These are phyloP conservation scores for Semotilus atromaculatus DNA, from an alignment of 2,797 vertebrate species.

Conservation along the genomic window DNA sequence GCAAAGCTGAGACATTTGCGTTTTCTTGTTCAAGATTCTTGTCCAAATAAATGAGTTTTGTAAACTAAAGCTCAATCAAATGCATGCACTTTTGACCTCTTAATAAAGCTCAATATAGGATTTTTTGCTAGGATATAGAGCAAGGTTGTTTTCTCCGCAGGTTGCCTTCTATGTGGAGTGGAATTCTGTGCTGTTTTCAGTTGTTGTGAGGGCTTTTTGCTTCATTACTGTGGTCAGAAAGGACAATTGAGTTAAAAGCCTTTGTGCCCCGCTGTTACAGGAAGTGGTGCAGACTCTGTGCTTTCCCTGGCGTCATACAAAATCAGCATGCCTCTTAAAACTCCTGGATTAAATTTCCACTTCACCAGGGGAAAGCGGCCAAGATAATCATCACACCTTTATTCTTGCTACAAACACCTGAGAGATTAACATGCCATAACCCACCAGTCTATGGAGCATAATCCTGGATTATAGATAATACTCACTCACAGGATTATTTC, in stretches of 20 bases:
- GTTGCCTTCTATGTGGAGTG: neutral
- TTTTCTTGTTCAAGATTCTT: neutral
- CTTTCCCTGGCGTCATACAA: conserved; percentile 20
- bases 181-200: conserved; percentile 2
- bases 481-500: conserved; percentile 19
- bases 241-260: conserved; percentile 46
- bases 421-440: conserved; percentile 35
- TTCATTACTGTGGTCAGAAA: conserved; percentile 37
- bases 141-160: neutral
- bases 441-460: conserved; percentile 19
- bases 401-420: conserved; percentile 32
- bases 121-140: neutral
- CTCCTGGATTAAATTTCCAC: conserved; percentile 46
- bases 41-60: neutral
- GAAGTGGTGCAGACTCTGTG: conserved; percentile 35
- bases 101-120: neutral
- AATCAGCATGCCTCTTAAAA: conserved; percentile 27
- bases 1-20: neutral
- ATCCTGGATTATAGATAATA: conserved; percentile 36
- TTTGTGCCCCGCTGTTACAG: conserved; percentile 33
- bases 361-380: conserved; percentile 21
- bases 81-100: neutral
- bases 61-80: neutral
- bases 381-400: conserved; percentile 35
- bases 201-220: conserved; percentile 23